Evolutionary conservation across 2,797 vertebrate species (phyloP).

Genomic region (Spinibarbus caldwelli): DNA sequence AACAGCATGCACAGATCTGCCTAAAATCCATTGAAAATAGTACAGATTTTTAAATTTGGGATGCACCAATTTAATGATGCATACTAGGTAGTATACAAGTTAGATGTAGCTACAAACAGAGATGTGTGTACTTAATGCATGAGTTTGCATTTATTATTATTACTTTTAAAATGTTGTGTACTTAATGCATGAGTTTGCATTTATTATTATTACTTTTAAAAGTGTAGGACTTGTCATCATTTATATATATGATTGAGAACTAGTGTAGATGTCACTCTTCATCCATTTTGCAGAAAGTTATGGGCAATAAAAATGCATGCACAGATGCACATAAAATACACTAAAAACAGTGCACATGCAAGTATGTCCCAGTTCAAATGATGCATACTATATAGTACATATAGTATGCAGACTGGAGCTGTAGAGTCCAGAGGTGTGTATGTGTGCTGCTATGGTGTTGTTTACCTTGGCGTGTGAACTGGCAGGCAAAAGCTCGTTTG

Average conservation of each 20-base stretch:
- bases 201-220: too few species aligned
- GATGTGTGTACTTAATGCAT: too few species aligned
- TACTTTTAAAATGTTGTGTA: too few species aligned
- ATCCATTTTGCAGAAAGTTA: too few species aligned
- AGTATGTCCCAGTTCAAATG: background rate
- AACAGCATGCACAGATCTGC: background rate
- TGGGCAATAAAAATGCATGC: too few species aligned
- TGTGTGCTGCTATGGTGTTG: too few species aligned
- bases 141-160: too few species aligned
- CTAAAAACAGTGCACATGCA: background rate
- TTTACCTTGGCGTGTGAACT: slow-evolving; percentile 86
- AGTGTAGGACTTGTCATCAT: too few species aligned
- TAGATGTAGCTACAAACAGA: background rate
- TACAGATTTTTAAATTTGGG: background rate
- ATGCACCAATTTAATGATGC: background rate
- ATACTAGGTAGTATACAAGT: background rate
- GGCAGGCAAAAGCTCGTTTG: slow-evolving; percentile 87
- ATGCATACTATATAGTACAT: background rate
- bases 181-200: too few species aligned
- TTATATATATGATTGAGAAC: too few species aligned
- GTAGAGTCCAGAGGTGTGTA: background rate
- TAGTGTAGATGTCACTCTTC: too few species aligned
- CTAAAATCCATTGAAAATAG: background rate
- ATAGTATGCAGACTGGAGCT: background rate
- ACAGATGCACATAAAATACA: background rate